Conservation (phyloP, 2,113 vertebrate species). For the Engystomops pustulosus region DNA sequence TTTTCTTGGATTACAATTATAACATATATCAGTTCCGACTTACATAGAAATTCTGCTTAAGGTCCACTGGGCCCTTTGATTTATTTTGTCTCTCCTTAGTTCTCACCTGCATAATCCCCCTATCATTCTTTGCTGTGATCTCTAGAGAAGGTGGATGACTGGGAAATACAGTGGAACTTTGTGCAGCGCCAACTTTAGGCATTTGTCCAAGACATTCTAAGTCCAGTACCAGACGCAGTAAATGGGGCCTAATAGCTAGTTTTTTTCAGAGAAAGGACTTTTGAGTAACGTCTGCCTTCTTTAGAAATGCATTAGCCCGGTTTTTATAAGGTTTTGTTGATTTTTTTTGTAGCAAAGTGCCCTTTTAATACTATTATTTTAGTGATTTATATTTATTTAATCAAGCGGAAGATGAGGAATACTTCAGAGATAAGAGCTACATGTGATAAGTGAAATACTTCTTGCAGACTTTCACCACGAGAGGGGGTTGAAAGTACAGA, state of each 20-base stretch:
- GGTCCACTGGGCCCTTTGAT: too few species aligned
- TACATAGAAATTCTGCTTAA: too few species aligned
- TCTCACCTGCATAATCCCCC: too few species aligned
- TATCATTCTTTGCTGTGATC: too few species aligned
- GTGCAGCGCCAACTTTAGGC: too few species aligned
- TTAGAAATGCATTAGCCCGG: neutral
- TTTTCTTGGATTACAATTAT: too few species aligned
- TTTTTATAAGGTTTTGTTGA: neutral
- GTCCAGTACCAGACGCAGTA: too few species aligned
- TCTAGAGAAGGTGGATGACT: too few species aligned
- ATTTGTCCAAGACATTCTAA: too few species aligned
- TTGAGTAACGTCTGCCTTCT: neutral
- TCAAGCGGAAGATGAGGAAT: slow-evolving; percentile 1
- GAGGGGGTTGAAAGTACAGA: slow-evolving; percentile 34
- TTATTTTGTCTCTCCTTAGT: too few species aligned
- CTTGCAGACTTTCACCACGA: slow-evolving; percentile 27
- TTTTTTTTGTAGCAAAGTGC: neutral
- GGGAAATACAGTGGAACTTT: too few species aligned
- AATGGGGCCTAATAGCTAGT: neutral
- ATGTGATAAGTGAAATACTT: neutral
- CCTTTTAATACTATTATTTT: neutral
- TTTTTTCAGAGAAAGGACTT: neutral
- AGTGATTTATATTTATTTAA: neutral
- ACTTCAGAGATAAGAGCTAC: neutral
- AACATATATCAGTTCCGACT: too few species aligned